Percentiles rank a stretch among this genome's conserved stretches.
These are phyloP conservation scores for Teleiodes luculella DNA, from an alignment of 2,888 invertebrate species.

Conservation along the genomic window DNA sequence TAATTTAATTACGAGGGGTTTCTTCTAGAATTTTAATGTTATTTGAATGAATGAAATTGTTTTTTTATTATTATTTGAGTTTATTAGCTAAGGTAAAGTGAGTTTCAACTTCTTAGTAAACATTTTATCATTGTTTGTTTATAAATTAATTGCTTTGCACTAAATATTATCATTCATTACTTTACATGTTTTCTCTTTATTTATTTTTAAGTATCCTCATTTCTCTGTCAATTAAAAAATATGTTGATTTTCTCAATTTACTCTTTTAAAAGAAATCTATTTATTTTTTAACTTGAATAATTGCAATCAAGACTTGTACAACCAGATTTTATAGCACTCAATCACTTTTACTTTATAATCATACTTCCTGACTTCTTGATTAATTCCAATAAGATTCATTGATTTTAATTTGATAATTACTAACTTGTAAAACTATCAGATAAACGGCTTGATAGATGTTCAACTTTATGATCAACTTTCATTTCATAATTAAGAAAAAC, in stretches of 20 bases:
- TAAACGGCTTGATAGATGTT: background rate
- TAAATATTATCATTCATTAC: too few species aligned
- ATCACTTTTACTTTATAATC: slow-evolving; percentile 8
- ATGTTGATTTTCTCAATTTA: too few species aligned
- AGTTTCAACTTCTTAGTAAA: too few species aligned
- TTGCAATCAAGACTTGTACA: slow-evolving; percentile 12
- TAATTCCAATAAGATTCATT: slow-evolving; percentile 7
- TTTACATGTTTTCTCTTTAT: too few species aligned
- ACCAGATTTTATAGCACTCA: slow-evolving; percentile 4
- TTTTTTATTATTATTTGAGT: background rate
- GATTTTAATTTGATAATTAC: slow-evolving; percentile 29
- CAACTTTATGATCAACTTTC: background rate
- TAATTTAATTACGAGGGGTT: slow-evolving; percentile 19
- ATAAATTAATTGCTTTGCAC: too few species aligned
- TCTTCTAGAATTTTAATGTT: background rate
- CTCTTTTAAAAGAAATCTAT: too few species aligned
- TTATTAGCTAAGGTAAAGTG: too few species aligned
- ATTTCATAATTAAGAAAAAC: background rate
- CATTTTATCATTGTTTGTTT: too few species aligned
- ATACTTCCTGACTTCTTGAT: background rate
- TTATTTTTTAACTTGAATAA: background rate
- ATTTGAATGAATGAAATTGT: background rate
- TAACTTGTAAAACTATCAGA: slow-evolving; percentile 17
- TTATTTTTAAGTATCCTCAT: too few species aligned
- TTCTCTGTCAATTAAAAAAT: too few species aligned